These are phyloP conservation scores for Leucophenga varia DNA, from an alignment of 1,140 invertebrate species.

Conservation along the genomic window DNA sequence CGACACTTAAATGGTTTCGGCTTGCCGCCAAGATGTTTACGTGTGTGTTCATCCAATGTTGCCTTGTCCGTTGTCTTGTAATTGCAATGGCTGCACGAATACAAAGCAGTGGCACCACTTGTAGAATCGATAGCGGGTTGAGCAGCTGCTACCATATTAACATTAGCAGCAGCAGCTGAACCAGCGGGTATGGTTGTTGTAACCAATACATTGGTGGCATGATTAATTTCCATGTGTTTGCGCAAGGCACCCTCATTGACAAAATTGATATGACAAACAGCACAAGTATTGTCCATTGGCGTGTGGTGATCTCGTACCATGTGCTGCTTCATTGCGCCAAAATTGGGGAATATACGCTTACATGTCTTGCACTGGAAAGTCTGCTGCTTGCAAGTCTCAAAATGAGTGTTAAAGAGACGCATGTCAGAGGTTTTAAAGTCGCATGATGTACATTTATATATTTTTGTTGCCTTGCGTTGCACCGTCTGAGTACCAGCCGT, in stretches of 20 bases:
- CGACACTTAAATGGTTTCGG: slow-evolving; percentile 55
- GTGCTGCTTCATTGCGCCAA: slow-evolving; percentile 51
- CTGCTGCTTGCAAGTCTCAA: slow-evolving; percentile 53
- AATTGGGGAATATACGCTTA: slow-evolving; percentile 51
- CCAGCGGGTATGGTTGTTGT: slow-evolving; percentile 46
- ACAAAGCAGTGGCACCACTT: slow-evolving; percentile 29
- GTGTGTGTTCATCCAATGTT: slow-evolving; percentile 48
- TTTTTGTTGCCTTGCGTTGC: slow-evolving; percentile 48
- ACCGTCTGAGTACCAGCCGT: slow-evolving; percentile 34
- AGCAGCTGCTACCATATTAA: slow-evolving; percentile 25
- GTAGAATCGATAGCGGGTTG: background rate
- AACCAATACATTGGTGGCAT: slow-evolving; percentile 50
- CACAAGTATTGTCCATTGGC: slow-evolving; percentile 49
- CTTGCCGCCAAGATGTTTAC: slow-evolving; percentile 45
- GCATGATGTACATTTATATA: slow-evolving; percentile 55
- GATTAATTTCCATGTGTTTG: slow-evolving; percentile 55
- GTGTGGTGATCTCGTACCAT: slow-evolving; percentile 51
- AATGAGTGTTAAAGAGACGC: slow-evolving; percentile 52
- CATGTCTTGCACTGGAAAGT: slow-evolving; percentile 55
- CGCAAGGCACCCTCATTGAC: slow-evolving; percentile 48
- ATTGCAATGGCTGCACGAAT: slow-evolving; percentile 50
- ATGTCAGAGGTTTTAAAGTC: slow-evolving; percentile 56
- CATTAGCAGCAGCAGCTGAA: slow-evolving; percentile 33
- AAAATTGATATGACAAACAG: slow-evolving; percentile 53
- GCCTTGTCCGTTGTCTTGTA: slow-evolving; percentile 52